These are phyloP conservation scores for Globia sparganii DNA, from an alignment of 2,888 invertebrate species.

Conservation along the genomic window DNA sequence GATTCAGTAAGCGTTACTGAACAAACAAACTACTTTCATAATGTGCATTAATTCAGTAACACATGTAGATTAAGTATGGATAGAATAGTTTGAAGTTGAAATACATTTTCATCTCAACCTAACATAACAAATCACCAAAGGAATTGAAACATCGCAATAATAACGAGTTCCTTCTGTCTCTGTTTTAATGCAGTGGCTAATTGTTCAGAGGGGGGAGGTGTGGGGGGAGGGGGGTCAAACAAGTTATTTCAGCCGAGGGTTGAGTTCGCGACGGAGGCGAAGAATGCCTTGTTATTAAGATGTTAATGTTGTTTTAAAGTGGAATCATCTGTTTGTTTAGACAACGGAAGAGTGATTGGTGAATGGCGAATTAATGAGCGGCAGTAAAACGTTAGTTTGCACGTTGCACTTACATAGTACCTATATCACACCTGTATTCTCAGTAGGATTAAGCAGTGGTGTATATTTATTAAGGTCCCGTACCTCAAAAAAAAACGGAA, in stretches of 20 bases:
- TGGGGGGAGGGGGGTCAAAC: slow-evolving; percentile 1
- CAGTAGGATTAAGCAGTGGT: neutral
- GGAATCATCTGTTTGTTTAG: slow-evolving; percentile 29
- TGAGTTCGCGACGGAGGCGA: slow-evolving; percentile 27
- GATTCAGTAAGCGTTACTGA: too few relatives aligned
- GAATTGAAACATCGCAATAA: slow-evolving; percentile 31
- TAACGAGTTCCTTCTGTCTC: slow-evolving; percentile 52
- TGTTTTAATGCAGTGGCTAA: slow-evolving; percentile 61
- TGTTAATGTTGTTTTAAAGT: slow-evolving; percentile 38
- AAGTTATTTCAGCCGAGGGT: slow-evolving; percentile 34
- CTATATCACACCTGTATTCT: neutral
- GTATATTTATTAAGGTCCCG: too few relatives aligned
- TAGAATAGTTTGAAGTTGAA: neutral
- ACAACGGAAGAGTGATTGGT: neutral
- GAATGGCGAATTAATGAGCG: neutral
- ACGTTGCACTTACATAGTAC: neutral
- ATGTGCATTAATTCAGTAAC: too few relatives aligned
- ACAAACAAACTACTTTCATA: too few relatives aligned
- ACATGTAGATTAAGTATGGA: too few relatives aligned
- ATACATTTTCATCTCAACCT: neutral
- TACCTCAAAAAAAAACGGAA: too few relatives aligned
- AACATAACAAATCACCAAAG: slow-evolving; percentile 17
- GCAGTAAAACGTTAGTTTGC: neutral
- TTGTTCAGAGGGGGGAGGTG: slow-evolving; percentile 36
- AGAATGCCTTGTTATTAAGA: slow-evolving; percentile 41